Percentiles rank a stretch among this genome's conserved stretches.
These are phyloP conservation scores for Leptobrachium leishanense DNA, from an alignment of 2,113 vertebrate genomes.

Conservation along the genomic window DNA sequence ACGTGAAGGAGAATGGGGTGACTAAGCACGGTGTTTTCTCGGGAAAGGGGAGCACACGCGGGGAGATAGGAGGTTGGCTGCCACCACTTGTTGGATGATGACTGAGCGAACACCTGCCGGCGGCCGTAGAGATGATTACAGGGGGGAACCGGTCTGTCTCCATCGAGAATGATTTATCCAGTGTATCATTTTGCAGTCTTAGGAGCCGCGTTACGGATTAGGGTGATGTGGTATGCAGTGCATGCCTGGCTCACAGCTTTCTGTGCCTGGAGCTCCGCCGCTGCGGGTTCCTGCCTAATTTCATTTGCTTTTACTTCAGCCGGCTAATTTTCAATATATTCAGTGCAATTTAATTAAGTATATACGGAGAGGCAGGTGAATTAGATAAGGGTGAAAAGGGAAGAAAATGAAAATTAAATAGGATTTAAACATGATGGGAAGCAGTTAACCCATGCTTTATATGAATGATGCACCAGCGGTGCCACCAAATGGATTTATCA, in stretches of 20 bases:
- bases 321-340: too few species aligned
- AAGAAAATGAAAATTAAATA: too few species aligned
- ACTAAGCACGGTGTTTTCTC: not conserved
- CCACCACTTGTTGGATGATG: slow-evolving; percentile 22
- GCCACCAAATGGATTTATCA: too few species aligned
- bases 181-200: not conserved
- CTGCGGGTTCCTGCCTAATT: too few species aligned
- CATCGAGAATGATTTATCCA: slow-evolving; percentile 10
- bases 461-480: too few species aligned
- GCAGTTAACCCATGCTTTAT: too few species aligned
- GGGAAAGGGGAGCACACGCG: not conserved
- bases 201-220: not conserved
- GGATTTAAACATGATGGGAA: too few species aligned
- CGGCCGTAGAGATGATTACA: slow-evolving; percentile 5
- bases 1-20: slow-evolving; percentile 5
- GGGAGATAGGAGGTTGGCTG: not conserved
- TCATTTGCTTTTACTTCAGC: too few species aligned
- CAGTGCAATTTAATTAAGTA: too few species aligned
- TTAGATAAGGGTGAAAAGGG: too few species aligned
- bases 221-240: slow-evolving; percentile 22
- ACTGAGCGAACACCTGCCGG: slow-evolving; percentile 35
- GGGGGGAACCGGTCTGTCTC: not conserved
- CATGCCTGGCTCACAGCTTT: not conserved
- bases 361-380: too few species aligned
- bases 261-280: too few species aligned